These are phyloP conservation scores for Poeciliopsis prolifica DNA, from an alignment of 2,113 vertebrate genomes.

Conservation along the genomic window DNA sequence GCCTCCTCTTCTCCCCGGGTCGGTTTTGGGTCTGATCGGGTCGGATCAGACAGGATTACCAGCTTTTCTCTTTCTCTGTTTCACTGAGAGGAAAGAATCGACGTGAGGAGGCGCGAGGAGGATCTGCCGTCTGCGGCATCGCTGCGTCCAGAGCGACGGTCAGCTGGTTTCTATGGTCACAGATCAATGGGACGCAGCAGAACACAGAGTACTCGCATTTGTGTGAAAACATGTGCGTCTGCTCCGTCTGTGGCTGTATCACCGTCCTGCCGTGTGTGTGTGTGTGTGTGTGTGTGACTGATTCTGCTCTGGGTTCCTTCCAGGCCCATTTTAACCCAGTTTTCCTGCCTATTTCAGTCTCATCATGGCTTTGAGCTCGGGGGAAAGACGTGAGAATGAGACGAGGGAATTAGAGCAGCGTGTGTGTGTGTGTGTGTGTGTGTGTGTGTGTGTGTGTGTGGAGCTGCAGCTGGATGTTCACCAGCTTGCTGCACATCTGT, in stretches of 20 bases:
- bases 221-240: slow-evolving; percentile 11
- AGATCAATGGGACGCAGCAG: slow-evolving; percentile 50
- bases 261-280: neutral
- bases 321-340: neutral
- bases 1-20: neutral
- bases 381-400: slow-evolving; percentile 36
- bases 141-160: slow-evolving; percentile 61
- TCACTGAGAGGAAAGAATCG: neutral
- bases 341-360: neutral
- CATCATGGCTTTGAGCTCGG: neutral
- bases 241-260: slow-evolving; percentile 8
- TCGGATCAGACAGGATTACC: neutral
- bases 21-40: slow-evolving; percentile 23
- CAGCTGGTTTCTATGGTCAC: slow-evolving; percentile 70
- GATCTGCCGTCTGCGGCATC: slow-evolving; percentile 11
- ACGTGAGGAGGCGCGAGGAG: neutral
- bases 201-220: slow-evolving; percentile 5
- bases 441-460: too few species aligned
- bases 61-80: neutral
- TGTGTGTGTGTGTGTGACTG: neutral
- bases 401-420: neutral
- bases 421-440: too few species aligned
- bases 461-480: neutral
- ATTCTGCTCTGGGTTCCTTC: slow-evolving; percentile 7
- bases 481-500: neutral